Base-by-base conservation (phyloP, 2,888 invertebrate species). In the Stenotaenia linearis region DNA sequence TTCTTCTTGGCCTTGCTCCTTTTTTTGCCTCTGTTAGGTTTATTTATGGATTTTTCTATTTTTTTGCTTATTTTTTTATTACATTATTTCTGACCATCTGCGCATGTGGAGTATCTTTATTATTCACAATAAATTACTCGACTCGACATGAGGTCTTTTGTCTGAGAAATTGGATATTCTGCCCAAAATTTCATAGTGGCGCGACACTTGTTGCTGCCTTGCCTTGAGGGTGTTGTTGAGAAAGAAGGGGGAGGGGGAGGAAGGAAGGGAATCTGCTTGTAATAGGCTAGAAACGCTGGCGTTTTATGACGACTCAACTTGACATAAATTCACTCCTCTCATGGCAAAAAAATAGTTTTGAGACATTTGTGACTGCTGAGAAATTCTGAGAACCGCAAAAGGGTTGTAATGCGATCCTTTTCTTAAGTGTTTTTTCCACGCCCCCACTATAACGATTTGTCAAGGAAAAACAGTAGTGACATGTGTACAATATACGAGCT, bases 401-500 rank as follows among this genome's bases (percentile, higher is more conserved):
- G 69, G 69, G 69, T 69, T 69, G 69, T 28, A 69, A 69, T 69
- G 25, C n/a, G 69, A 69, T 69, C 69, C 12, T 69, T 69, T 69
- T 69, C 69, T 69, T 69, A 69, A 69, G 69, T 69, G 69, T 69
- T 69, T 40, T 7, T 61, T 61, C 25, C 69, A 69, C 69, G 28
- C 69, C 28, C 69, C 25, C 25, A 4, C 23, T 69, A 25, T 69
- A 69, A 28, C 69, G 69, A 69, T 69, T 69, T 69, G 69, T 69
- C 69, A 69, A 69, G 69, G 69, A 69, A 69, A 69, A 69, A 69
- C 69, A 69, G 69, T 69, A 69, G 69, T 69, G 69, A 69, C 69
- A 69, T 28, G 69, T 28, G 25, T 28, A 69, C 69, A 69, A 69
- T 69, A 69, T 69, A 69, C 69, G 69, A 69, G 69, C 69, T 69